phyloP scores from a whole-genome alignment of 2,888 invertebrate genomes.

The Plebejus melissa region DNA sequence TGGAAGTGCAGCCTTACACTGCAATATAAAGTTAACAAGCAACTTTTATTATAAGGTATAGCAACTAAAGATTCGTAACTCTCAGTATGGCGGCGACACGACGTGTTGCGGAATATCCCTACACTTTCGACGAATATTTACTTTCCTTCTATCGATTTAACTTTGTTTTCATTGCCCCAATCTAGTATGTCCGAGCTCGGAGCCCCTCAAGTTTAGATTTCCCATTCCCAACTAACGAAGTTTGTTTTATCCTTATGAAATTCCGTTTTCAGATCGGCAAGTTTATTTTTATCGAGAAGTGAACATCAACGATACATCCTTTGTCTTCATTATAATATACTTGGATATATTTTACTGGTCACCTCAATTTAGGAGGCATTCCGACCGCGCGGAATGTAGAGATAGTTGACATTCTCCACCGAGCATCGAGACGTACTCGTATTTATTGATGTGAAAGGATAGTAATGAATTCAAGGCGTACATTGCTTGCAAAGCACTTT shows the following conservation, averaged over 20 bases:
- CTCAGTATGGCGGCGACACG: background rate
- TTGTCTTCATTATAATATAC: slow-evolving; percentile 31
- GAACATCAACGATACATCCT: background rate
- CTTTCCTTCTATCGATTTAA: slow-evolving; percentile 50
- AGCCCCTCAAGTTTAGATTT: slow-evolving; percentile 30
- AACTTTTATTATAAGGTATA: background rate
- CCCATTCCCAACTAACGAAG: slow-evolving; percentile 26
- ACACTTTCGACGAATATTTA: slow-evolving; percentile 58
- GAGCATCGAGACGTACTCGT: slow-evolving; percentile 34
- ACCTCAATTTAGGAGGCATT: slow-evolving; percentile 58
- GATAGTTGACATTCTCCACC: slow-evolving; percentile 59
- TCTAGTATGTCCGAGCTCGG: slow-evolving; percentile 38
- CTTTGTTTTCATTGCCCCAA: slow-evolving; percentile 49
- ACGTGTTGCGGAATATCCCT: slow-evolving; percentile 33
- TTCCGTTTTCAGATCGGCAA: background rate
- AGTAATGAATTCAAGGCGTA: slow-evolving; percentile 4
- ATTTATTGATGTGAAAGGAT: slow-evolving; percentile 14
- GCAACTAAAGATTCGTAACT: background rate
- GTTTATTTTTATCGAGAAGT: slow-evolving; percentile 8
- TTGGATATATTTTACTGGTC: slow-evolving; percentile 49
- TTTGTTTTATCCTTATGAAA: slow-evolving; percentile 23
- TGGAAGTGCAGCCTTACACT: background rate
- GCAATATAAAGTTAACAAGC: background rate
- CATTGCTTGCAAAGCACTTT: background rate
- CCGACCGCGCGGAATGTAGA: slow-evolving; percentile 56